Conservation (phyloP, 2,113 vertebrate genomes). For the Stegostoma tigrinum region DNA sequence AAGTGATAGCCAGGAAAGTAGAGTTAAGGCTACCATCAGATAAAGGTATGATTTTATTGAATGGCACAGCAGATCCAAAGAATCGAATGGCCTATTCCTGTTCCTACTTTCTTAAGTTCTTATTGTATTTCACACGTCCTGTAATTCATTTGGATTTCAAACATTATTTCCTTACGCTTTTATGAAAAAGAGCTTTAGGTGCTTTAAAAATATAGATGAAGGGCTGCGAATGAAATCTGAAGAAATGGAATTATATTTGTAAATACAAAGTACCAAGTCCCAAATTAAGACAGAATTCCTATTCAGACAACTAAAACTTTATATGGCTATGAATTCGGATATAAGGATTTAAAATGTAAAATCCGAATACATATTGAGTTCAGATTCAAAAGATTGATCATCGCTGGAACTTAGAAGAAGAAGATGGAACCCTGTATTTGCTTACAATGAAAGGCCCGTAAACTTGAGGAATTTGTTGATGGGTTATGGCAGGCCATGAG, state of each 20-base stretch:
- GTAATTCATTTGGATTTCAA: neutral
- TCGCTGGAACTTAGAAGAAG: neutral
- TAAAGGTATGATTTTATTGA: no score
- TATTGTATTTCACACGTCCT: neutral
- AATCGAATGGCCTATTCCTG: no score
- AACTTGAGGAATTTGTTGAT: neutral
- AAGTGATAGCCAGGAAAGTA: no score
- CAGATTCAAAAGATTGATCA: neutral
- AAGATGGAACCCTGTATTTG: neutral
- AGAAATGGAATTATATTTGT: neutral
- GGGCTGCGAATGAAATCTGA: neutral
- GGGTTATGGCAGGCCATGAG: neutral
- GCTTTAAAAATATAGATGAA: neutral
- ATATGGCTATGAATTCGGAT: neutral
- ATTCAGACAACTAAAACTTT: neutral
- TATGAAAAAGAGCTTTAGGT: neutral
- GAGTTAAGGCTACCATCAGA: no score
- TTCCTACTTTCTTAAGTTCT: no score
- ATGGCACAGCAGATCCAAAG: no score
- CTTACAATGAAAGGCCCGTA: neutral
- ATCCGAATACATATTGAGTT: neutral
- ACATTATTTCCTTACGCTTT: neutral
- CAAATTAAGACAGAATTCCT: neutral
- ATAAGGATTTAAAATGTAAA: neutral
- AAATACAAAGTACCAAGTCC: neutral